phyloP scores from a whole-genome alignment of 2,888 invertebrate species.

The Xestoiulus laeticollis region DNA sequence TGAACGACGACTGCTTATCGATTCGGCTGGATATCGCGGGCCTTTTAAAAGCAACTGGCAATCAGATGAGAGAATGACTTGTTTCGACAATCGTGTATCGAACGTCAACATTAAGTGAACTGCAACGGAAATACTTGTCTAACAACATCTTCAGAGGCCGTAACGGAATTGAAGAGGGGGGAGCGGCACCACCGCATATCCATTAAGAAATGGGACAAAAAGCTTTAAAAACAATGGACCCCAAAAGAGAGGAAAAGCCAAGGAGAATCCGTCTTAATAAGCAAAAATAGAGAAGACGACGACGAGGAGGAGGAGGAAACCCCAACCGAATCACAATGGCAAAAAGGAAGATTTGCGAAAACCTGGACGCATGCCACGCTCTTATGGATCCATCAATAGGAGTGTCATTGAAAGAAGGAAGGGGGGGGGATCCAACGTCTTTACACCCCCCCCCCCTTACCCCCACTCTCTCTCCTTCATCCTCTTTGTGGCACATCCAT shows the following conservation, averaged over 20 bases:
- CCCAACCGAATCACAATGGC: conserved; percentile 1
- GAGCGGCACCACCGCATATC: conserved; percentile 13
- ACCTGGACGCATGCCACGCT: conserved; percentile 43
- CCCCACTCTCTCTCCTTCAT: background rate
- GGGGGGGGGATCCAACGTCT: background rate
- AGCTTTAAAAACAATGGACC: conserved; percentile 25
- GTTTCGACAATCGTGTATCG: conserved; percentile 9
- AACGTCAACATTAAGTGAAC: conserved; percentile 32
- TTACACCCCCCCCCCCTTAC: background rate
- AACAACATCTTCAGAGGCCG: conserved; percentile 42
- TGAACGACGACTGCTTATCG: background rate
- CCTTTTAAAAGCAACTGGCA: conserved; percentile 27
- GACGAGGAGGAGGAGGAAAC: background rate
- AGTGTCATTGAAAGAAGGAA: background rate
- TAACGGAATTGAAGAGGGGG: conserved; percentile 9
- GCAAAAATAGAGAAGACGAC: conserved; percentile 19
- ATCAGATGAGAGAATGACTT: conserved; percentile 1
- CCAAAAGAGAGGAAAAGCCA: conserved; percentile 11
- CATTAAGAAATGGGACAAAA: conserved; percentile 42
- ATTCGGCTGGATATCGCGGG: background rate
- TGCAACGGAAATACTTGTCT: conserved; percentile 40
- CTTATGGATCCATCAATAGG: conserved; percentile 40
- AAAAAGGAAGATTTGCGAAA: conserved; percentile 35
- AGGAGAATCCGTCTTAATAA: background rate
- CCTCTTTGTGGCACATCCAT: conserved; percentile 9